Conservation (phyloP, 1,140 invertebrate species). For the Cylas formicarius region DNA sequence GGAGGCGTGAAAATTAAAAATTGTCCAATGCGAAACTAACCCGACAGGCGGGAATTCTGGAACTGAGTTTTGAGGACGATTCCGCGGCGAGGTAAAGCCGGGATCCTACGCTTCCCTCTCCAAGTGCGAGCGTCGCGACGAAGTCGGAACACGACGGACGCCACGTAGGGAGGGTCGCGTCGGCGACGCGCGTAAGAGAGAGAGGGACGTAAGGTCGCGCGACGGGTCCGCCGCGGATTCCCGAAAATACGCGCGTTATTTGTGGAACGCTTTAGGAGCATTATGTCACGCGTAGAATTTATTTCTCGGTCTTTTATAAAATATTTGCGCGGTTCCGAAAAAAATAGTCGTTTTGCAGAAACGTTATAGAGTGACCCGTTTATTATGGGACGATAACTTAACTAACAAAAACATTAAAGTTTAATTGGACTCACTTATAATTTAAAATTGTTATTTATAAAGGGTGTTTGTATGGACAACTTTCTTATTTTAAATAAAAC, state of each 20-base stretch:
- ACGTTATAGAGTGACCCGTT: no score
- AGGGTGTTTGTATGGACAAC: no score
- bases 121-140: neutral
- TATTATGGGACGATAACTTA: no score
- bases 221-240: conserved; percentile 5
- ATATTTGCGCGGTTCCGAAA: no score
- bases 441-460: no score
- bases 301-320: no score
- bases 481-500: no score
- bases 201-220: conserved; percentile 1
- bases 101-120: conserved; percentile 18
- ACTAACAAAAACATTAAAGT: no score
- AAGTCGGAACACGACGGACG: neutral
- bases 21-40: conserved; percentile 6
- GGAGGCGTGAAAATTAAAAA: conserved; percentile 7
- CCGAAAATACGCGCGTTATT: conserved; percentile 20
- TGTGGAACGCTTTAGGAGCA: conserved; percentile 23
- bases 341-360: no score
- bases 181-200: conserved; percentile 8
- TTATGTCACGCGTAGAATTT: conserved; percentile 30
- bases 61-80: conserved; percentile 12
- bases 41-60: conserved; percentile 3
- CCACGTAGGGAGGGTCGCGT: no score
- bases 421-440: no score
- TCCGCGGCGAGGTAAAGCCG: conserved; percentile 16